These are phyloP conservation scores for Hepsetus odoe DNA, from an alignment of 2,113 vertebrate species.

Conservation along the genomic window DNA sequence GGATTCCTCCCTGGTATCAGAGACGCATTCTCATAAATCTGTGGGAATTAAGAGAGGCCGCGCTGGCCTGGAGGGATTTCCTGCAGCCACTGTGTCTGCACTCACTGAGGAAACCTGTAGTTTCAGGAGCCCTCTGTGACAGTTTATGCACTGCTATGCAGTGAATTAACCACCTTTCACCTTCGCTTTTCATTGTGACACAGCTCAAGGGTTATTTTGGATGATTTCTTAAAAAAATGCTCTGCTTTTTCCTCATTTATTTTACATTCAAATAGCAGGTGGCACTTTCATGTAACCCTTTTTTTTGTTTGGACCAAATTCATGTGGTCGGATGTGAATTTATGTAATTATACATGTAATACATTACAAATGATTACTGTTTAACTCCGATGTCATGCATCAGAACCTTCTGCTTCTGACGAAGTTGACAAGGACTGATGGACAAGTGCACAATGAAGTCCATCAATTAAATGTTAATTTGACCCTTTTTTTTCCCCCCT, in stretches of 20 bases:
- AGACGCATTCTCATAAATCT: constrained; percentile 39
- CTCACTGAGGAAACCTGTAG: constrained; percentile 15
- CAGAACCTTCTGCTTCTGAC: no score
- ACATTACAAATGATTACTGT: not conserved
- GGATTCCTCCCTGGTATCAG: constrained; percentile 32
- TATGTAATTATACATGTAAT: not conserved
- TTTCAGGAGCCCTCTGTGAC: constrained; percentile 18
- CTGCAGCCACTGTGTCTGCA: constrained; percentile 33
- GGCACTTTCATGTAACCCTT: not conserved
- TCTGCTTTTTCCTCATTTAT: not conserved
- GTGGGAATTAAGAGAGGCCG: constrained; percentile 40
- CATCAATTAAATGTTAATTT: not conserved
- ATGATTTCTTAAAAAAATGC: no score
- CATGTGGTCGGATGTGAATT: not conserved
- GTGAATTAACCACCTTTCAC: not conserved
- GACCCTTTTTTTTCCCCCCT: not conserved
- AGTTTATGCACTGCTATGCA: not conserved
- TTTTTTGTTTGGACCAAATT: not conserved
- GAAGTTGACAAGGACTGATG: not conserved
- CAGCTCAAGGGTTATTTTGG: not conserved
- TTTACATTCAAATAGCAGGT: not conserved
- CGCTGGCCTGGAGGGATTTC: constrained; percentile 30
- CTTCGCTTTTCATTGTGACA: not conserved
- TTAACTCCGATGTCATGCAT: not conserved
- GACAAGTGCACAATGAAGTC: not conserved